These are phyloP conservation scores for Eurytoma adleriae DNA, from an alignment of 2,888 invertebrate genomes.

Conservation along the genomic window DNA sequence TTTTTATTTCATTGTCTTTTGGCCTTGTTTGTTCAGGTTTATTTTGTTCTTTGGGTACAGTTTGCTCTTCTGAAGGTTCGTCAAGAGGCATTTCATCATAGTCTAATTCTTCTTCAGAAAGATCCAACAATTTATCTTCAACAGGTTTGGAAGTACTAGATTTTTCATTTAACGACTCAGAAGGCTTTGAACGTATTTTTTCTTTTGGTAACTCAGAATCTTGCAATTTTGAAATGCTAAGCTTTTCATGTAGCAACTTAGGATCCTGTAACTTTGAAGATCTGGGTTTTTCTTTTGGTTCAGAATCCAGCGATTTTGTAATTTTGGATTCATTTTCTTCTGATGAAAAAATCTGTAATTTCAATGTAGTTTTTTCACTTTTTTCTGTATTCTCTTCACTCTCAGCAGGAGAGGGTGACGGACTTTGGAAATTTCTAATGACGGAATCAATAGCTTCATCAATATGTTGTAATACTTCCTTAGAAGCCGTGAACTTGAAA, in stretches of 20 bases:
- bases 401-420: neutral
- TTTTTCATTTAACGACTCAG: too few species aligned
- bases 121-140: slow-evolving; percentile 9
- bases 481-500: slow-evolving; percentile 29
- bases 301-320: neutral
- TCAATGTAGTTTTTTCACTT: neutral
- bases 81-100: neutral
- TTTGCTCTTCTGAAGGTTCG: neutral
- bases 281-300: slow-evolving; percentile 14
- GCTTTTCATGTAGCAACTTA: too few species aligned
- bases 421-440: slow-evolving; percentile 17
- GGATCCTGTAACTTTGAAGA: too few species aligned
- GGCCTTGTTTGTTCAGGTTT: slow-evolving; percentile 30
- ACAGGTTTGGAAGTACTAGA: too few species aligned
- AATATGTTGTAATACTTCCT: neutral
- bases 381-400: neutral
- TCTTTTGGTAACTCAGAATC: too few species aligned
- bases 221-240: too few species aligned
- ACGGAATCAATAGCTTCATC: slow-evolving; percentile 46
- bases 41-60: neutral
- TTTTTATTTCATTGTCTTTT: neutral
- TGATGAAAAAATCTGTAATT: neutral
- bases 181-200: too few species aligned
- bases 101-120: slow-evolving; percentile 39
- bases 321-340: neutral